Base-by-base conservation (phyloP, 1,140 invertebrate species). In the roundworm (Caenorhabditis elegans) region DNA sequence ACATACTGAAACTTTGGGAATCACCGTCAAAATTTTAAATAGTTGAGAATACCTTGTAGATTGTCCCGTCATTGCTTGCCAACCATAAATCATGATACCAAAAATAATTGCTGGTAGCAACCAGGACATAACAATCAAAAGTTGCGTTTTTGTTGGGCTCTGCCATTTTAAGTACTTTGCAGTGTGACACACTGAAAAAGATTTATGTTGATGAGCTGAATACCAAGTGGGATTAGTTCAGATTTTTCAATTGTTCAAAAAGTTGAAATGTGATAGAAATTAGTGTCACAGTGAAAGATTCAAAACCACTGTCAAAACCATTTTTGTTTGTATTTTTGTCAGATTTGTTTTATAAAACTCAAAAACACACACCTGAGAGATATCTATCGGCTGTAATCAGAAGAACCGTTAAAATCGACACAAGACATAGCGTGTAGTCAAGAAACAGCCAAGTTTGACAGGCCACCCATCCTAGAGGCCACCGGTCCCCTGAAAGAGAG, bases 361-460 rank as follows among this genome's bases (percentile, higher is more conserved):
- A n/a, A n/a, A n/a, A n/a, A n/a, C n/a, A 49, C 36, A 28, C 3
- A 65, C 77, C 75, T 34, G 84, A 86, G 15, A 85, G 83, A 82
- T 86, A 85, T 39, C 87, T 93, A 91, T 99, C 97, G 60, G 98
- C 95, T 15, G 97, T 99, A 84, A 99, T 99, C 60, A 98, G 92
- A 31, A 99, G 93, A 2, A 99, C 98, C 0, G 97, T 99, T 90
- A 99, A 98, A 90, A 99, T 98, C 0, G 97, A 99, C 3, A 98
- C 96, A 26, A 99, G 92, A 89, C 98, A 99, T 0, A 99, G 96
- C 3, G 97, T 99, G 91, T 98, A 99, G 91, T 99, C 98, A 15
- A 98, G 94, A 0, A 96, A 97, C 0, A 99, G 92, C 98, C 98
- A 99, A 36, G 98, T 92, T 90, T 99, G 97, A 90, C 98, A 99